Evolutionary conservation across 2,113 vertebrate genomes (phyloP).

Genomic region (Podocnemis expansa): DNA sequence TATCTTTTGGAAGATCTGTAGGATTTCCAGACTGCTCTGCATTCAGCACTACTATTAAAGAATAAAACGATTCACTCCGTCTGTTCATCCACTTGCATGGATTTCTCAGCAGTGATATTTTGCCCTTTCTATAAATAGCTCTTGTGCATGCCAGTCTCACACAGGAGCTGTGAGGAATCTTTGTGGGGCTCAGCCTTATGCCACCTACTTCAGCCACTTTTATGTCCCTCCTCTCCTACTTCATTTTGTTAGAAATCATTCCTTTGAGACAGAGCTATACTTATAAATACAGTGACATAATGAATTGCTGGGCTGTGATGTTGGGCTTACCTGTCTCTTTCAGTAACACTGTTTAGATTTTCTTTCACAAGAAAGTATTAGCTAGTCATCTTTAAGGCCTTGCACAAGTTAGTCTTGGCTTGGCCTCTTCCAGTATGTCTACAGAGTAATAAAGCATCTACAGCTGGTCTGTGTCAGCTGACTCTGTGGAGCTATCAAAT

Average conservation of each 20-base stretch:
- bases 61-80: slow-evolving; percentile 3
- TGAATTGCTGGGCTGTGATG: neutral
- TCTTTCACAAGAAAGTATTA: neutral
- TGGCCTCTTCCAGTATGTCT: neutral
- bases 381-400: neutral
- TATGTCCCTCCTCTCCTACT: neutral
- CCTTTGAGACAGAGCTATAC: neutral
- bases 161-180: neutral
- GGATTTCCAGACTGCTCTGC: slow-evolving; percentile 41
- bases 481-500: neutral
- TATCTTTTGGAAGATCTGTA: slow-evolving; percentile 38
- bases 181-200: neutral
- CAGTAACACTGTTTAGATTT: fast-evolving
- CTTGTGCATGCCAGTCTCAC: neutral
- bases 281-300: neutral
- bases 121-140: neutral
- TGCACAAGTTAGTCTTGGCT: neutral
- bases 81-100: neutral
- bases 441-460: neutral
- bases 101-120: neutral
- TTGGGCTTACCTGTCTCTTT: neutral
- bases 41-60: neutral
- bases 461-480: neutral
- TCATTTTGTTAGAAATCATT: neutral
- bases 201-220: neutral